phyloP scores from a whole-genome alignment of 2,113 vertebrate species.

The Caracal caracal region DNA sequence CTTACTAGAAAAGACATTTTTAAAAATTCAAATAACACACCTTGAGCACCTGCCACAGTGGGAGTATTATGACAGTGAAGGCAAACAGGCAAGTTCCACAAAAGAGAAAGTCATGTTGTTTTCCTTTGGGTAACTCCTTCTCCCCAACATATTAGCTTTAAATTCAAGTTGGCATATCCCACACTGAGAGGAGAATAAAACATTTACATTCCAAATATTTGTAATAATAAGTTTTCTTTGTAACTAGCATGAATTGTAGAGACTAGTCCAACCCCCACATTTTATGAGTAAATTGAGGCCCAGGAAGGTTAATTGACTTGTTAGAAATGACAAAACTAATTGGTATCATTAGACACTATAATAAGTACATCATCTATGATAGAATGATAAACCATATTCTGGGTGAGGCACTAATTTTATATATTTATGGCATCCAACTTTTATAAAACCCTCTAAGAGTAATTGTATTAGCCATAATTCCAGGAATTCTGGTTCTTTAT shows the following conservation, averaged over 20 bases:
- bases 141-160: neutral
- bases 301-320: slow-evolving; percentile 67
- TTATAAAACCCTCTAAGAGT: slow-evolving; percentile 1
- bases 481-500: slow-evolving; percentile 19
- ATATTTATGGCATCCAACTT: slow-evolving; percentile 44
- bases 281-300: slow-evolving; percentile 57
- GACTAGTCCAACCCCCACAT: neutral
- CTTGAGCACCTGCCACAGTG: neutral
- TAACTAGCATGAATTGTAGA: neutral
- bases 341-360: slow-evolving; percentile 27
- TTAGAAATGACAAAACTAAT: slow-evolving; percentile 56
- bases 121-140: neutral
- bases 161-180: neutral
- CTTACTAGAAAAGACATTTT: neutral
- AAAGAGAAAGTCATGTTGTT: neutral
- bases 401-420: neutral
- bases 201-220: neutral
- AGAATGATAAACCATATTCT: slow-evolving; percentile 54
- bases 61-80: neutral
- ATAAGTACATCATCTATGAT: slow-evolving; percentile 46
- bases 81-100: neutral
- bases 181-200: slow-evolving; percentile 9
- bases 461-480: slow-evolving; percentile 37
- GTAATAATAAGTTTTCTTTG: neutral
- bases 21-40: neutral